Evolutionary conservation across 2,113 vertebrate genomes (phyloP), one percentile per base, ranked within the genome.

Genomic region (Erythrocercus mccallii): DNA sequence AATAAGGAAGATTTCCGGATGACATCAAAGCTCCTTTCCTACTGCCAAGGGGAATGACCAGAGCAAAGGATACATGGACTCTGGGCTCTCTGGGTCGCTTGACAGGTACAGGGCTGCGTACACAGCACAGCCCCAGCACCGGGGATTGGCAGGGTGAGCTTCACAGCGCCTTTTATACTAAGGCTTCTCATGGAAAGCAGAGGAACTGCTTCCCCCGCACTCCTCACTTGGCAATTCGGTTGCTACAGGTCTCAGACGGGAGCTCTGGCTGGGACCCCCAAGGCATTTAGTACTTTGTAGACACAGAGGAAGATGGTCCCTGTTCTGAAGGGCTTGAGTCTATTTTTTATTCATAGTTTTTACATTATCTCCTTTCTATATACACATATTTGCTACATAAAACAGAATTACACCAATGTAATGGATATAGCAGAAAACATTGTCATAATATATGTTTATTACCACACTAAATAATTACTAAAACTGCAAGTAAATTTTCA

Each of bases 321-420:
- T 78, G 68, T 83, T 72, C 74, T 85, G 77, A 87, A 93, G 88
- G 89, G 80, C 51, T 83, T 15, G 1, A 79, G 74, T 50, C 79
- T 96, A 54, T 73, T 91, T 91, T 53, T 58, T 61, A 94, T 82
- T 73, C 20, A 3, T 80, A 40, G 58, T 81, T 80, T 91, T 78
- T 62, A 80, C 81, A 90, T 88, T 57, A 86, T 74, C 68, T 95
- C 79, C 80, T 94, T 92, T 94, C 87, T 95, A 92, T 90, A 88
- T 92, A 96, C 53, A 97, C 24, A 15, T 86, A 94, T 88, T 94
- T 95, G 90, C 96, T 96, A 96, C 88, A 96, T 90, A 93, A 95
- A 95, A 95, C 42, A 94, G 90, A 97, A 89, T 90, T 94, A 97
- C 90, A 93, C 76, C 64, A 1, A 89, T 74, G 87, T 90, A 95